Percentiles rank a stretch among this genome's conserved stretches.
Evolutionary conservation across 1,140 invertebrate species (phyloP).

Genomic region (Pseudomyrmex pallidus): DNA sequence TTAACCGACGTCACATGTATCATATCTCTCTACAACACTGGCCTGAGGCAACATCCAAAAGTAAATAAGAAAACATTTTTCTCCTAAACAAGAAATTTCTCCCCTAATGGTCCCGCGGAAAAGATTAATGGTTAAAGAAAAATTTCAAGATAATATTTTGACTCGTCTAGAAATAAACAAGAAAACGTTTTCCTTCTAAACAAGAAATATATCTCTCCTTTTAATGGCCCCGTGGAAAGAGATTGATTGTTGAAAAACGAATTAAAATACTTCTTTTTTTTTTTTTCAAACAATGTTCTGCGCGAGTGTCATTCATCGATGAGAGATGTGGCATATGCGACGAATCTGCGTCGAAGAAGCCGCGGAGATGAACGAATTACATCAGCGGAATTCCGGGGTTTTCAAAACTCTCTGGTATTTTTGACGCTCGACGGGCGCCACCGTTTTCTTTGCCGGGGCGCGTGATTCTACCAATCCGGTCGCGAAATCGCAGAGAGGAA

Average conservation of each 20-base stretch:
- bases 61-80: constrained; percentile 29
- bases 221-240: background rate
- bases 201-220: background rate
- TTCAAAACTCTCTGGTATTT: constrained; percentile 23
- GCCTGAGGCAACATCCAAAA: background rate
- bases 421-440: constrained; percentile 18
- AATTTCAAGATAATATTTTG: constrained; percentile 18
- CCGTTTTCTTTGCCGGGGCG: background rate
- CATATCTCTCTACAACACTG: background rate
- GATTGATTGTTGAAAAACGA: constrained; percentile 9
- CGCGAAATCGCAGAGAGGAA: constrained; percentile 41
- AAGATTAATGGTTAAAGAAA: constrained; percentile 31
- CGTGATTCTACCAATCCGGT: constrained; percentile 43
- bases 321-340: constrained; percentile 2
- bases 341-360: background rate
- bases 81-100: constrained; percentile 26
- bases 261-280: constrained; percentile 7
- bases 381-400: background rate
- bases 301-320: background rate
- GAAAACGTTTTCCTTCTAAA: background rate
- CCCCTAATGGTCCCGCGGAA: background rate
- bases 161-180: background rate
- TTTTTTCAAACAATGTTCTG: background rate
- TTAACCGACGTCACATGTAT: background rate
- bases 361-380: constrained; percentile 22